Conservation (phyloP, 2,797 vertebrate species). For the Paedocypris micromegethes region DNA sequence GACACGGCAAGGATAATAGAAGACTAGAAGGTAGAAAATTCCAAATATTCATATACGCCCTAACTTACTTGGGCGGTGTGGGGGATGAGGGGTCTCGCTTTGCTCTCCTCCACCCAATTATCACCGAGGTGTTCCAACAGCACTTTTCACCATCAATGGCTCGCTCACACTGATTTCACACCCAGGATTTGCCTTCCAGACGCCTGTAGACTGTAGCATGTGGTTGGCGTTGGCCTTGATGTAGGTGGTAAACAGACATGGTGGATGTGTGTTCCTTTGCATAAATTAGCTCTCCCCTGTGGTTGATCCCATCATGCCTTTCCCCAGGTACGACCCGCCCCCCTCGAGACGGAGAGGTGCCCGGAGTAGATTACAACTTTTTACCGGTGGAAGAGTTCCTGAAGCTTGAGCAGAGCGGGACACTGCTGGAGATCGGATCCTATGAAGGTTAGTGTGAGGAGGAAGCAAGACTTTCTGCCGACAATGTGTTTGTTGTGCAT, state of each 20-base stretch:
- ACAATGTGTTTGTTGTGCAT: too few species aligned
- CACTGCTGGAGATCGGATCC: constrained; percentile 93
- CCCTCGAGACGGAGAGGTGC: constrained; percentile 91
- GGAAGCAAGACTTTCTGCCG: too few species aligned
- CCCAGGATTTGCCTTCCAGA: constrained; percentile 50
- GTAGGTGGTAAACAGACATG: constrained; percentile 21
- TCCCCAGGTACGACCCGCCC: constrained; percentile 88
- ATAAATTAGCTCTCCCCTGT: constrained; percentile 16
- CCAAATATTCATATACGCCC: too few species aligned
- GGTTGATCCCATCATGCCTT: constrained; percentile 33
- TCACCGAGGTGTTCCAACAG: constrained; percentile 28
- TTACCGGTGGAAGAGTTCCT: constrained; percentile 89
- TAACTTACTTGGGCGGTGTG: background rate
- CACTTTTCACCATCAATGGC: constrained; percentile 39
- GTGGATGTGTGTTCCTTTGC: constrained; percentile 9
- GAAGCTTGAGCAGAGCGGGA: constrained; percentile 88
- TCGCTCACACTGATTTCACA: constrained; percentile 46
- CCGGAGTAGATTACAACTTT: constrained; percentile 96
- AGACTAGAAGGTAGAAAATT: too few species aligned
- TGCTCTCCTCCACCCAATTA: constrained; percentile 21
- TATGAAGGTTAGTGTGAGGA: constrained; percentile 79
- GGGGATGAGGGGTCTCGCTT: constrained; percentile 7
- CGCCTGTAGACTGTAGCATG: constrained; percentile 48
- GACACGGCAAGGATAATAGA: too few species aligned
- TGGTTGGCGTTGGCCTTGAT: constrained; percentile 24